Evolutionary conservation across 2,797 vertebrate species (phyloP).

Genomic region (Lindbergichthys nudifrons): DNA sequence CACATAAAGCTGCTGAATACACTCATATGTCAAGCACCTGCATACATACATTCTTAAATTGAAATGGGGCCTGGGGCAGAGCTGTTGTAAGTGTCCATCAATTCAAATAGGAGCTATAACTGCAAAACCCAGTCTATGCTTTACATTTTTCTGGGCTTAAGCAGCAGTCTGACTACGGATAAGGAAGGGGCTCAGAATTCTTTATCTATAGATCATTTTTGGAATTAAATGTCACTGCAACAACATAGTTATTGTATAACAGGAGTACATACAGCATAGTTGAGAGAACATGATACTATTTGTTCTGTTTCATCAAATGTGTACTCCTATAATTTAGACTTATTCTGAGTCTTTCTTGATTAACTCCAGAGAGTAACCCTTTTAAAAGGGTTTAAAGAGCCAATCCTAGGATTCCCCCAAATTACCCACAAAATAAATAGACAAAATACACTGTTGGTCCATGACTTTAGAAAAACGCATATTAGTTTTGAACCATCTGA

Average conservation of each 20-base stretch:
- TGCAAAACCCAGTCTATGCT: not conserved
- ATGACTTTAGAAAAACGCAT: not conserved
- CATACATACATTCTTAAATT: constrained; percentile 14
- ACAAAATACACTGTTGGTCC: not conserved
- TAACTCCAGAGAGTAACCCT: too few species aligned
- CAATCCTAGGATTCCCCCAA: not conserved
- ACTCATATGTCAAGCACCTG: constrained; percentile 34
- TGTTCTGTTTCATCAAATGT: not conserved
- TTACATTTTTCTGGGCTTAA: not conserved
- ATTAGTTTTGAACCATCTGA: not conserved
- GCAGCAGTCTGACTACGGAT: not conserved
- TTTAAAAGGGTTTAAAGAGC: too few species aligned
- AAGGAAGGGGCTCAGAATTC: not conserved
- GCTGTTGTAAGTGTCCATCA: constrained; percentile 6
- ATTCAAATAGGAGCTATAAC: constrained; percentile 11
- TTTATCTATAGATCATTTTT: not conserved
- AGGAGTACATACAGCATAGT: not conserved
- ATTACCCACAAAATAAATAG: not conserved
- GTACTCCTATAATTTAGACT: not conserved
- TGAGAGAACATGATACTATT: too few species aligned
- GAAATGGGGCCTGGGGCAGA: constrained; percentile 10
- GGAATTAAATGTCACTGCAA: not conserved
- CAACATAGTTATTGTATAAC: not conserved
- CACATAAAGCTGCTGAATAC: constrained; percentile 55
- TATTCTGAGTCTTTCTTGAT: not conserved